Conservation (phyloP, 2,113 vertebrate genomes). For the Irena cyanogastra region DNA sequence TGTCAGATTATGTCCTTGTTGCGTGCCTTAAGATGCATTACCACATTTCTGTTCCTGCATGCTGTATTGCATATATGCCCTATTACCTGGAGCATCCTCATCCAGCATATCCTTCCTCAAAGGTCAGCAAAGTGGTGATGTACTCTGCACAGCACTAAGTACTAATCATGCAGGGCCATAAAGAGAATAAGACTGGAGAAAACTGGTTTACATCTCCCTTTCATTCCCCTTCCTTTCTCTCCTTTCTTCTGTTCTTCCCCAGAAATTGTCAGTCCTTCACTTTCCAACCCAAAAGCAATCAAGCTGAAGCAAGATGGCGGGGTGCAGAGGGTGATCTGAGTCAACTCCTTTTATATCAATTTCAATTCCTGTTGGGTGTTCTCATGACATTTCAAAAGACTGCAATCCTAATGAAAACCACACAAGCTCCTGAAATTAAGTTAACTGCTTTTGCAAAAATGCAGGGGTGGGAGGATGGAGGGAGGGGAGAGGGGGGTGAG, state of each 20-base stretch:
- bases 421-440: slow-evolving; percentile 73
- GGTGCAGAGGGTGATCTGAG: background rate
- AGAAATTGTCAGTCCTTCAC: background rate
- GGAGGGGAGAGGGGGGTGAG: too few species aligned
- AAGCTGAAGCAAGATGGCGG: background rate
- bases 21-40: background rate
- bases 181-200: background rate
- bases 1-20: background rate
- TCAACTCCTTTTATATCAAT: slow-evolving; percentile 48
- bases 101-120: background rate
- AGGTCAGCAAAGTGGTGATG: background rate
- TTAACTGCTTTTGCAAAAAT: slow-evolving; percentile 64
- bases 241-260: background rate
- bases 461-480: background rate
- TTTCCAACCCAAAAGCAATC: background rate
- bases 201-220: background rate
- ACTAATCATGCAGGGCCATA: background rate
- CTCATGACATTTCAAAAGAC: slow-evolving; percentile 73
- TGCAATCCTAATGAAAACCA: slow-evolving; percentile 78
- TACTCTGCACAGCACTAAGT: background rate
- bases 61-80: background rate
- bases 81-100: background rate
- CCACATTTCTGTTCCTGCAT: background rate
- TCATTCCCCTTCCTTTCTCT: background rate
- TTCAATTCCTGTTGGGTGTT: slow-evolving; percentile 69